Percentiles rank a stretch among this genome's conserved stretches.
These are phyloP conservation scores for Himantopus leucocephalus DNA, from an alignment of 2,113 vertebrate genomes.

Conservation along the genomic window DNA sequence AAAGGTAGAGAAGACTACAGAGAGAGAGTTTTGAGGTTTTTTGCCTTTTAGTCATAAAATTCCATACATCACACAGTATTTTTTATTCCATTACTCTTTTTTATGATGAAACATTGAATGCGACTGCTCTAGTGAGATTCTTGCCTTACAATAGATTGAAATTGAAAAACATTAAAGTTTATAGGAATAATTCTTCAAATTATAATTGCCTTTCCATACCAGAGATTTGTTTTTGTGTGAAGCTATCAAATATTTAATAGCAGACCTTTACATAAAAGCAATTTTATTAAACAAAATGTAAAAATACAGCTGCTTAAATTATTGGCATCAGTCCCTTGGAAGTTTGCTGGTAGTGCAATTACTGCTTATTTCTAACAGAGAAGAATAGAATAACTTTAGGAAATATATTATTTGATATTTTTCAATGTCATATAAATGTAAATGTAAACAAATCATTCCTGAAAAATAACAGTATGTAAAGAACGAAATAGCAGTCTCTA, in stretches of 20 bases:
- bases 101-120: slow-evolving; percentile 9
- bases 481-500: neutral
- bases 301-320: slow-evolving; percentile 39
- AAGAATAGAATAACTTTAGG: slow-evolving; percentile 14
- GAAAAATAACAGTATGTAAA: neutral
- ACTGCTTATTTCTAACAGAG: neutral
- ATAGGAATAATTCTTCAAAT: slow-evolving; percentile 60
- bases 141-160: slow-evolving; percentile 42
- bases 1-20: neutral
- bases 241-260: slow-evolving; percentile 60
- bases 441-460: slow-evolving; percentile 37
- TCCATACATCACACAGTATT: neutral
- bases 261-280: slow-evolving; percentile 56
- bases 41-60: slow-evolving; percentile 7
- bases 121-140: neutral
- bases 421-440: slow-evolving; percentile 34
- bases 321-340: neutral
- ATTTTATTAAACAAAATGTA: slow-evolving; percentile 55
- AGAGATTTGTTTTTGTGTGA: neutral
- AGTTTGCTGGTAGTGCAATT: neutral
- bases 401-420: slow-evolving; percentile 16
- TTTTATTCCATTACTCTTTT: slow-evolving; percentile 40
- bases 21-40: neutral
- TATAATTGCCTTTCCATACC: slow-evolving; percentile 56
- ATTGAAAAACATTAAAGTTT: slow-evolving; percentile 65